These are phyloP conservation scores for Poeciliopsis prolifica DNA, from an alignment of 2,113 vertebrate species.

Conservation along the genomic window DNA sequence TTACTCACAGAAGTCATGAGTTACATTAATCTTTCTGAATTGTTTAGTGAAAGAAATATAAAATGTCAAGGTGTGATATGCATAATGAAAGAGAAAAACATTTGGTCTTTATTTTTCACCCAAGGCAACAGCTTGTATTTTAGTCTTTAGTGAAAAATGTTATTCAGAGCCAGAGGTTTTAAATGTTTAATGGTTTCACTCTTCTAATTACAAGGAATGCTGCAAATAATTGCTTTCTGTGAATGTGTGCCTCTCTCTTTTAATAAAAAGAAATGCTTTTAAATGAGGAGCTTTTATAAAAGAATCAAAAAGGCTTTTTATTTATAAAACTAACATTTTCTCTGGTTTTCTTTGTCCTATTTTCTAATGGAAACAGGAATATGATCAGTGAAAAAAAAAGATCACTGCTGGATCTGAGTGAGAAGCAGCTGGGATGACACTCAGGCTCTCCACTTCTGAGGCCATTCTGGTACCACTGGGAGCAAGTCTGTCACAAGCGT, in stretches of 20 bases:
- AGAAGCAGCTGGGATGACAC: not conserved
- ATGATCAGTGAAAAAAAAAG: not conserved
- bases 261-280: no score
- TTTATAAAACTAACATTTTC: not conserved
- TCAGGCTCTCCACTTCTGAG: not conserved
- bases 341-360: not conserved
- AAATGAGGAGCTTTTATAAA: no score
- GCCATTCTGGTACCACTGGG: not conserved
- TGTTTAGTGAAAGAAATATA: not conserved
- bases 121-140: no score
- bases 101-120: no score
- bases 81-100: not conserved
- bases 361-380: not conserved
- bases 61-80: no score
- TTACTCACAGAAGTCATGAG: not conserved
- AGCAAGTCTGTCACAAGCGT: not conserved
- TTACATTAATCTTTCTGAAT: not conserved
- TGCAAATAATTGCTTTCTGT: no score
- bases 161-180: no score
- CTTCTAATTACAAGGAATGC: no score
- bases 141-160: no score
- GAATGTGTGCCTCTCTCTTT: no score
- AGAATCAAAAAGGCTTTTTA: no score
- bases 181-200: no score
- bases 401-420: not conserved